Evolutionary conservation across 2,888 invertebrate genomes (phyloP).

Genomic region (Operophtera brumata): DNA sequence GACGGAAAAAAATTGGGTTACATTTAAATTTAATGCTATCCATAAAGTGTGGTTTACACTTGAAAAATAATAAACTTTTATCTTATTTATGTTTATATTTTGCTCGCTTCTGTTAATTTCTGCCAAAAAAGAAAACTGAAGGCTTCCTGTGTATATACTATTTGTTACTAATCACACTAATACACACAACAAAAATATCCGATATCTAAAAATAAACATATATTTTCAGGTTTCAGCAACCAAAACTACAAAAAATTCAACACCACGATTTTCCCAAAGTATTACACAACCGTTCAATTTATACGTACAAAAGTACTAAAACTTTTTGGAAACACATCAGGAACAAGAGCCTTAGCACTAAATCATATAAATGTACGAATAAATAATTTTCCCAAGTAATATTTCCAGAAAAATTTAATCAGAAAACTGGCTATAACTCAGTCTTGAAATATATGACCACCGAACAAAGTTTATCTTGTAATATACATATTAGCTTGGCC

Average conservation of each 20-base stretch:
- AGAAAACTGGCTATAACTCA: conserved; percentile 61
- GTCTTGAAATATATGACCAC: conserved; percentile 64
- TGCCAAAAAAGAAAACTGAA: too few species aligned
- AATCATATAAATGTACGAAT: conserved; percentile 32
- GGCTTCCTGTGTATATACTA: too few species aligned
- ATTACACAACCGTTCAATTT: background rate
- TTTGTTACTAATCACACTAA: too few species aligned
- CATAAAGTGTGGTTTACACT: too few species aligned
- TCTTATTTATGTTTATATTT: too few species aligned
- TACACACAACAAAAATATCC: too few species aligned
- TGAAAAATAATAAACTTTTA: too few species aligned
- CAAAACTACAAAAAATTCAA: background rate
- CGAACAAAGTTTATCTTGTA: conserved; percentile 70
- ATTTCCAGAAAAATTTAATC: conserved; percentile 56
- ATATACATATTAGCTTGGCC: conserved; percentile 48
- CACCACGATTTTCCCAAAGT: background rate
- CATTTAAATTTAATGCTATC: too few species aligned
- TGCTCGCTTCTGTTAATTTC: too few species aligned
- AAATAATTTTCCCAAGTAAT: conserved; percentile 41
- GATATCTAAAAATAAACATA: too few species aligned
- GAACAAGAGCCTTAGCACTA: conserved; percentile 18
- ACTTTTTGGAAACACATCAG: conserved; percentile 22
- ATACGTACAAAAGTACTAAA: background rate
- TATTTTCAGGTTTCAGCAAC: too few species aligned
- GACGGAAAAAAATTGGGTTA: too few species aligned